Conservation (phyloP, 2,888 invertebrate species). For the Drosophila hawaiiensis region DNA sequence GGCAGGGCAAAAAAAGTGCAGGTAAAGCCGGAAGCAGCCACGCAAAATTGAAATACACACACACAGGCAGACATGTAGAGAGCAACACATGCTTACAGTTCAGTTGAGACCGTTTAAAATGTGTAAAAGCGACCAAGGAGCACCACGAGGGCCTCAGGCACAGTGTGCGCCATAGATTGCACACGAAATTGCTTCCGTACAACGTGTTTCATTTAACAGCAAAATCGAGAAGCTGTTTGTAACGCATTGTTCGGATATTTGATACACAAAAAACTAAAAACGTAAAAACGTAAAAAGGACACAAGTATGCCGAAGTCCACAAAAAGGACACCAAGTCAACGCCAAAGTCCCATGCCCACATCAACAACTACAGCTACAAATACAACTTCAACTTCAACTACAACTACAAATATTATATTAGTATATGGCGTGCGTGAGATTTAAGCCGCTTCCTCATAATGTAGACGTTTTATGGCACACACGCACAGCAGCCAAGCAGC, state of each 20-base stretch:
- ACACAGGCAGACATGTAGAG: slow-evolving; percentile 2
- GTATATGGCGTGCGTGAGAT: slow-evolving; percentile 60
- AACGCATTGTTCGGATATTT: slow-evolving; percentile 64
- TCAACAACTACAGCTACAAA: slow-evolving; percentile 3
- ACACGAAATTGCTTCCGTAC: slow-evolving; percentile 79
- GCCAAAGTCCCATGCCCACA: background rate
- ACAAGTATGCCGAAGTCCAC: slow-evolving; percentile 41
- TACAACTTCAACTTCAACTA: background rate
- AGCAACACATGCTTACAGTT: slow-evolving; percentile 15
- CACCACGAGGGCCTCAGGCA: slow-evolving; percentile 41
- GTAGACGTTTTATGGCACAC: slow-evolving; percentile 67
- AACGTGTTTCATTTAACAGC: slow-evolving; percentile 82
- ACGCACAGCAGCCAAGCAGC: slow-evolving; percentile 39
- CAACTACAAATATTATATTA: slow-evolving; percentile 14
- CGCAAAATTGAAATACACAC: slow-evolving; percentile 64
- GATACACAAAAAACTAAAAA: slow-evolving; percentile 33
- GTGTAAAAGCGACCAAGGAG: slow-evolving; percentile 54
- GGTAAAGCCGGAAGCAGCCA: slow-evolving; percentile 53
- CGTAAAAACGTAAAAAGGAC: slow-evolving; percentile 1
- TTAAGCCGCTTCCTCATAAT: slow-evolving; percentile 71
- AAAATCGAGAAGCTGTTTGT: slow-evolving; percentile 51
- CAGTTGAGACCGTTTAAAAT: slow-evolving; percentile 49
- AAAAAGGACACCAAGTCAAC: slow-evolving; percentile 15
- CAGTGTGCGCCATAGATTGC: slow-evolving; percentile 64
- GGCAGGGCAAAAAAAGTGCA: slow-evolving; percentile 31